Evolutionary conservation across 2,888 invertebrate genomes (phyloP), one percentile per base, ranked within the genome.

Genomic region (Cataglyphis altisquamis): DNA sequence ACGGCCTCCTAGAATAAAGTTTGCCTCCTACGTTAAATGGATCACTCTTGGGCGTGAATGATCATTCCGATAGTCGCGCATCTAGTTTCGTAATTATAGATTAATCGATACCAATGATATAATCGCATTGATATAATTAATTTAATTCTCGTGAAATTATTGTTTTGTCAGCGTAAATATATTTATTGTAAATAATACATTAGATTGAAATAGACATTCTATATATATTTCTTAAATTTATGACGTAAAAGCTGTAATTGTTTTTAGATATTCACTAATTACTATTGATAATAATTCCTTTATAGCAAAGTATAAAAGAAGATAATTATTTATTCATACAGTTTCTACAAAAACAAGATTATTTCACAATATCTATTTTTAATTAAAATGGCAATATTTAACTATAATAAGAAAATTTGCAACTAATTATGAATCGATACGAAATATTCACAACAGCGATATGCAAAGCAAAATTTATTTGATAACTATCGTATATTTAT

Each of bases 11-110:
- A 64, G 63, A 82, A 75, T 63, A 82, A 82, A 82, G 80, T 82
- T 88, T 80, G 60, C 83, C 29, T 45, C 21, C 63, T 82, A 80
- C 74, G 88, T 86, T 85, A 80, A 63, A 52, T 52, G 32, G 64
- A 72, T 72, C 86, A 52, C 55, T n/a, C 39, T 52, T n/a, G 32
- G 32, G 41, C 41, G 82, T 82, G 75, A 83, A 63, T 60, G 82
- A 48, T n/a, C 55, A 29, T 48, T 21, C 41, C 68, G 36, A 86
- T 80, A 75, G 75, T 88, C 74, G 66, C 62, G 18, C 67, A 64
- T 77, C 83, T 82, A 80, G 63, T 78, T 45, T 68, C 84, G 36
- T 82, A 86, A 88, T 88, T 86, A 84, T 25, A 21, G 52, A 3
- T 39, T 52, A 57, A 73, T 84, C 74, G 36, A 66, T 66, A 52